phyloP scores from a whole-genome alignment of 2,888 invertebrate species.

The Mesorhabditis spiculigera region DNA sequence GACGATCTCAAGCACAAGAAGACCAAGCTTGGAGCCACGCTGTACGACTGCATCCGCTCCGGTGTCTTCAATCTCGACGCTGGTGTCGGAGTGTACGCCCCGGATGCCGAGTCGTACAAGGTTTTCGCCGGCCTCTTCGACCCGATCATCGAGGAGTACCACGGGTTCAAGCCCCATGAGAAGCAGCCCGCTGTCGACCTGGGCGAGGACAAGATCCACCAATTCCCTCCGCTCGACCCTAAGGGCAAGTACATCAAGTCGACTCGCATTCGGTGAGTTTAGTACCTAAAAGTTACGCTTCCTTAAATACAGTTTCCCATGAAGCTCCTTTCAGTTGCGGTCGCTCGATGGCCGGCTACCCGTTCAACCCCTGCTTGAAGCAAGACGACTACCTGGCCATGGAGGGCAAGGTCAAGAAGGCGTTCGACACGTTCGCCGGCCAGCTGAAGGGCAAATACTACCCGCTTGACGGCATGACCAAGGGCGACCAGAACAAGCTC shows the following conservation, averaged over 20 bases:
- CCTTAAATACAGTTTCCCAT: slow-evolving; percentile 21
- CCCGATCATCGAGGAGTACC: slow-evolving; percentile 92
- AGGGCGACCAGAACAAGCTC: slow-evolving; percentile 67
- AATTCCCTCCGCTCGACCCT: slow-evolving; percentile 87
- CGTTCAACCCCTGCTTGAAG: slow-evolving; percentile 50
- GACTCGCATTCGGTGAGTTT: slow-evolving; percentile 76
- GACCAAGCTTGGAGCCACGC: slow-evolving; percentile 85
- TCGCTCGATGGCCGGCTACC: slow-evolving; percentile 41
- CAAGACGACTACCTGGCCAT: slow-evolving; percentile 45
- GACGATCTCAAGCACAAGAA: slow-evolving; percentile 77
- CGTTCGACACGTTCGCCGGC: slow-evolving; percentile 62
- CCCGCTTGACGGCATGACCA: slow-evolving; percentile 75
- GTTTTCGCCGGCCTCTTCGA: slow-evolving; percentile 74
- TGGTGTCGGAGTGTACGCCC: slow-evolving; percentile 92
- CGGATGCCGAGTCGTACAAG: slow-evolving; percentile 89
- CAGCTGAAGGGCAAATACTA: slow-evolving; percentile 84
- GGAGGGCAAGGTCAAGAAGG: slow-evolving; percentile 50
- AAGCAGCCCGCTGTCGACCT: slow-evolving; percentile 88
- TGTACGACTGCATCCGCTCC: slow-evolving; percentile 89
- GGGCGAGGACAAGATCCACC: slow-evolving; percentile 71
- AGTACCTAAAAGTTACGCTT: not conserved
- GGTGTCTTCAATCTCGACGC: slow-evolving; percentile 94
- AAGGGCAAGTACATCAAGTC: slow-evolving; percentile 80
- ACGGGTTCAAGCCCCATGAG: slow-evolving; percentile 77
- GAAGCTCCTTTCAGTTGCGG: slow-evolving; percentile 18